Conservation (phyloP, 2,113 vertebrate genomes). For the Zosterops borbonicus region DNA sequence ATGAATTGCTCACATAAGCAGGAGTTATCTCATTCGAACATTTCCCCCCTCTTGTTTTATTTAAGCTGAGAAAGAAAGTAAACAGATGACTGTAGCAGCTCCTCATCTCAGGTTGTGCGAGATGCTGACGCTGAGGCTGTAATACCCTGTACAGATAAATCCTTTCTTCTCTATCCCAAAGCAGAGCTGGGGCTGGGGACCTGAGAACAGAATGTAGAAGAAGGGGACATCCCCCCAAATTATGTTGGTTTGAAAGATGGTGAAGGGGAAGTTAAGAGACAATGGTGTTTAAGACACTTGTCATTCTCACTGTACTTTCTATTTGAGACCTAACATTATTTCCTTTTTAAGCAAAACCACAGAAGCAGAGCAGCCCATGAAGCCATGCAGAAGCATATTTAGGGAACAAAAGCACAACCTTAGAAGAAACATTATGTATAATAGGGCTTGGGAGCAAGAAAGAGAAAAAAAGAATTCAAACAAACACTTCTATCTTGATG, state of each 20-base stretch:
- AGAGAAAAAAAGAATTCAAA: neutral
- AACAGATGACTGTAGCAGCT: conserved; percentile 21
- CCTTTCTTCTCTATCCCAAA: neutral
- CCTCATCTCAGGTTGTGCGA: neutral
- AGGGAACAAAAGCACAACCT: neutral
- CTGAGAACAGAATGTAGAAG: neutral
- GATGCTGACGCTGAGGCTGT: neutral
- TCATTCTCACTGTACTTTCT: neutral
- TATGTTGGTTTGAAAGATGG: neutral
- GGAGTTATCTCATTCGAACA: neutral
- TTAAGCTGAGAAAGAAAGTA: conserved; percentile 42
- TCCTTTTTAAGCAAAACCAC: neutral
- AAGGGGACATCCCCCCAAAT: accelerated
- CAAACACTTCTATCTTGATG: conserved; percentile 54
- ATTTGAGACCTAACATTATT: neutral
- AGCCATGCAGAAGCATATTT: neutral
- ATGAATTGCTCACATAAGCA: conserved; percentile 47
- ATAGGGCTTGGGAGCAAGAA: neutral
- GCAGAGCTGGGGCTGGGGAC: neutral
- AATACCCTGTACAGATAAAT: neutral
- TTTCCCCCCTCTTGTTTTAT: conserved; percentile 16
- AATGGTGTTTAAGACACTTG: neutral
- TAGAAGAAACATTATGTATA: neutral
- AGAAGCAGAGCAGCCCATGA: neutral
- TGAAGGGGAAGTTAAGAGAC: neutral